Evolutionary conservation across 2,888 invertebrate species (phyloP), one percentile per base, ranked within the genome.

Genomic region (Xylota segnis): DNA sequence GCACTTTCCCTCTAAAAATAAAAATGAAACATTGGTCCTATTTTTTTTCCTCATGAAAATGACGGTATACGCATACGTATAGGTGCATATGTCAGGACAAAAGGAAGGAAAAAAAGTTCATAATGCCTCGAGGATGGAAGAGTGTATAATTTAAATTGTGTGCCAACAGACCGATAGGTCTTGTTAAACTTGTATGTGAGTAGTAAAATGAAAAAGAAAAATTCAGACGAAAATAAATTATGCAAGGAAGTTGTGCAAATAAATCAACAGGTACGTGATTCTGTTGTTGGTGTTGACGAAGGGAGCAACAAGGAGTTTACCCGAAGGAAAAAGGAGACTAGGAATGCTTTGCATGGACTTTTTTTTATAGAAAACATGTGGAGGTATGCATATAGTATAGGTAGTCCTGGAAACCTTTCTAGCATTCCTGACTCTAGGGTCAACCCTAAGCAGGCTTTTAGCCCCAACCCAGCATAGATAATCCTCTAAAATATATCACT

Each of bases 61-160:
- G 37, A 1, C 47, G 14, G 7, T n/a, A n/a, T 2, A 5, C n/a
- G 14, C 0, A 43, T 0, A 43, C n/a, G n/a, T n/a, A 3, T n/a
- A 5, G n/a, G n/a, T n/a, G n/a, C 47, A 47, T 18, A 47, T 47
- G 47, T 47, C 18, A 16, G 12, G 16, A 9, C 16, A 45, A n/a
- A n/a, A 14, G 4, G 5, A 2, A 18, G 3, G 23, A 18, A 4
- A 47, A n/a, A 14, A 18, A 47, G 12, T 45, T 45, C 16, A 2
- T 45, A 0, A 16, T 45, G 45, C 47, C 47, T 7, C 10, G 4
- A 10, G 47, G 45, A 45, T 7, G 14, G 7, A 45, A 47, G n/a
- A n/a, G 47, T 47, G 18, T 47, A 9, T 47, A 47, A 47, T 18
- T 18, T 47, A 47, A 47, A 47, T 47, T 47, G 47, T 47, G 18